Conservation (phyloP, 53 echinoderm and acorn worm species). For the Paelopatides confundens region DNA sequence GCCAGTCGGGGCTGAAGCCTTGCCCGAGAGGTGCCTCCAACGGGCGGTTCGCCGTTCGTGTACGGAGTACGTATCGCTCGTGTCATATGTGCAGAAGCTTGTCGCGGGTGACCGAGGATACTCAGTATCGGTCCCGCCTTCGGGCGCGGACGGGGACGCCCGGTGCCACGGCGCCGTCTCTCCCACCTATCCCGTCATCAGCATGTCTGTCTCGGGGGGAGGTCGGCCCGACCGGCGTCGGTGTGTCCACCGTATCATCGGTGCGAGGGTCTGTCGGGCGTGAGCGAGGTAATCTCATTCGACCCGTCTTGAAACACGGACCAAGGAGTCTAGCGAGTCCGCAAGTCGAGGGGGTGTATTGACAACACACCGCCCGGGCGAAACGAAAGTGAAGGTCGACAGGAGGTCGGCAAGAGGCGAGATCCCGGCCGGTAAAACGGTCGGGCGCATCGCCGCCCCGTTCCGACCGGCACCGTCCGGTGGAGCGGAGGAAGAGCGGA, state of each 20-base stretch:
- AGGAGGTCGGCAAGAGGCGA: too few relatives aligned
- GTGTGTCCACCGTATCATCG: not conserved
- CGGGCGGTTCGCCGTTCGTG: too few relatives aligned
- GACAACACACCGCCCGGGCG: conserved; percentile 69
- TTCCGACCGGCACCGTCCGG: too few relatives aligned
- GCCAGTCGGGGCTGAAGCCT: conserved; percentile 7
- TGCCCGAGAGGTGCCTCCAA: too few relatives aligned
- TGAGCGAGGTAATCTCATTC: conserved; percentile 6
- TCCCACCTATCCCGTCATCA: not conserved
- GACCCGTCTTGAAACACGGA: conserved; percentile 42
- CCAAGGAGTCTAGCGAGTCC: conserved; percentile 63
- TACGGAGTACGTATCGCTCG: too few relatives aligned
- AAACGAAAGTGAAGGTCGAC: conserved; percentile 74
- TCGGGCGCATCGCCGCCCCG: not conserved
- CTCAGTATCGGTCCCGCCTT: not conserved
- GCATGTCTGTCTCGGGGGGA: conserved; percentile 12
- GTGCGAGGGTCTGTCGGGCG: conserved; percentile 33
- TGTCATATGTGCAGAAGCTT: too few relatives aligned
- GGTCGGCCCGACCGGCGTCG: not conserved
- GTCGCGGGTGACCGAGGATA: too few relatives aligned
- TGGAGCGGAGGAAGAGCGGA: conserved; percentile 1
- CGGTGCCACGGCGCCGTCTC: not conserved
- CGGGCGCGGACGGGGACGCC: not conserved
- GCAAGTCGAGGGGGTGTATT: conserved; percentile 65
- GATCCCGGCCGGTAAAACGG: conserved; percentile 24